Evolutionary conservation across 2,797 vertebrate species (phyloP).

Genomic region (Xiphorhynchus erythropygius): DNA sequence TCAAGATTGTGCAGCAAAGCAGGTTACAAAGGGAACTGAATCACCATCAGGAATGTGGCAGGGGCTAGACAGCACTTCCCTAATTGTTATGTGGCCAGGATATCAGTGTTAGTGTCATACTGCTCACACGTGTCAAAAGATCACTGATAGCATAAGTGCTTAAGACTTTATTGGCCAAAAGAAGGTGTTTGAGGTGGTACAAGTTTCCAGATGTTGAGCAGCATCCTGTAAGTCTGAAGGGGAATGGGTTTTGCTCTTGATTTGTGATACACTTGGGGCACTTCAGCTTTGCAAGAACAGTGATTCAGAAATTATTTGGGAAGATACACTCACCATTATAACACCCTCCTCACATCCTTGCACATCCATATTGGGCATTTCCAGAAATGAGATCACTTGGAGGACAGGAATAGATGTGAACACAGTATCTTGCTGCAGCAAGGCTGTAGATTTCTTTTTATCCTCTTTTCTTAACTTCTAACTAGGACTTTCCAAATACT

Average conservation of each 20-base stretch:
- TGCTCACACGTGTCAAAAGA: neutral
- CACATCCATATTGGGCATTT: neutral
- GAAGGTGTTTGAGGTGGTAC: neutral
- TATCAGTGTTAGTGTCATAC: neutral
- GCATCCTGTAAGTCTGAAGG: neutral
- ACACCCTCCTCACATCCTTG: neutral
- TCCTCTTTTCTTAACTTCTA: neutral
- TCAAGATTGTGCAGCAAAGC: neutral
- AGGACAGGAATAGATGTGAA: neutral
- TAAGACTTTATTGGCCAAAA: neutral
- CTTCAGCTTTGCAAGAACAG: neutral
- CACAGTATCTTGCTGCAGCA: neutral
- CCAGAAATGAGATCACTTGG: neutral
- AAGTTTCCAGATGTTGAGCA: neutral
- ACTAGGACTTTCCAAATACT: neutral
- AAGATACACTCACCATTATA: neutral
- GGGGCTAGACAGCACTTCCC: neutral
- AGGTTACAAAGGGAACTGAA: slow-evolving; percentile 8
- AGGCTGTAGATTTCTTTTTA: neutral
- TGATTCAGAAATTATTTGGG: neutral
- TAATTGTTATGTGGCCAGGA: neutral
- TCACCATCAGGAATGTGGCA: slow-evolving; percentile 26
- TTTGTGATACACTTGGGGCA: neutral
- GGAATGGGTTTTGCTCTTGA: neutral
- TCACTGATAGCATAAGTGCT: neutral